Evolutionary conservation across 1,140 invertebrate species (phyloP).

Genomic region (Cheumatopsyche charites): DNA sequence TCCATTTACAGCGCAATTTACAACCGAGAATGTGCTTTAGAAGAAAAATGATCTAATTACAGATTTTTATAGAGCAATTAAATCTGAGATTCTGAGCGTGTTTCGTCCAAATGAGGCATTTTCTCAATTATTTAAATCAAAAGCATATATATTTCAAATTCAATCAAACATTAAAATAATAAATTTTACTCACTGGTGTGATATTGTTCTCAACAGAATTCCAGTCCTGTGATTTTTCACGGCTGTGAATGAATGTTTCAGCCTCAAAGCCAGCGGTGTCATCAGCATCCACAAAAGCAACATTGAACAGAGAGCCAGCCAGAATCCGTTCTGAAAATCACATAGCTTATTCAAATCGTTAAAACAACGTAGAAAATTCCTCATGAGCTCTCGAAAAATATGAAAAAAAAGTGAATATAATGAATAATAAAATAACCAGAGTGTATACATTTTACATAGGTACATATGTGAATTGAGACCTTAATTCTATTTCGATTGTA

Average conservation of each 20-base stretch:
- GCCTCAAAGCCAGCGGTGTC: conserved; percentile 56
- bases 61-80: no score
- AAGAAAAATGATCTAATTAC: no score
- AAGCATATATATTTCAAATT: no score
- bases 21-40: no score
- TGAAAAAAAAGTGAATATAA: conserved; percentile 12
- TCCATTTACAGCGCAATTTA: no score
- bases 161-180: not conserved
- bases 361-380: not conserved
- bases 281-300: conserved; percentile 55
- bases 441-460: no score
- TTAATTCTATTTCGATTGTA: no score
- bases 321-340: conserved; percentile 63
- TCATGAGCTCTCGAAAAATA: not conserved
- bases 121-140: no score
- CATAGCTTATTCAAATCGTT: conserved; percentile 1
- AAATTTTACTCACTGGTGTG: conserved; percentile 42
- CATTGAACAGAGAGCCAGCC: conserved; percentile 61
- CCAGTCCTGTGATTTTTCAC: conserved; percentile 55
- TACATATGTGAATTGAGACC: no score
- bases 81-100: no score
- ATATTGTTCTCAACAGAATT: conserved; percentile 45
- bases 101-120: no score
- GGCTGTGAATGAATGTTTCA: conserved; percentile 55
- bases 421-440: not conserved